Percentiles rank a stretch among this genome's conserved stretches.
phyloP scores from a whole-genome alignment of 1,140 invertebrate species.

The Hylyphantes graminicola region DNA sequence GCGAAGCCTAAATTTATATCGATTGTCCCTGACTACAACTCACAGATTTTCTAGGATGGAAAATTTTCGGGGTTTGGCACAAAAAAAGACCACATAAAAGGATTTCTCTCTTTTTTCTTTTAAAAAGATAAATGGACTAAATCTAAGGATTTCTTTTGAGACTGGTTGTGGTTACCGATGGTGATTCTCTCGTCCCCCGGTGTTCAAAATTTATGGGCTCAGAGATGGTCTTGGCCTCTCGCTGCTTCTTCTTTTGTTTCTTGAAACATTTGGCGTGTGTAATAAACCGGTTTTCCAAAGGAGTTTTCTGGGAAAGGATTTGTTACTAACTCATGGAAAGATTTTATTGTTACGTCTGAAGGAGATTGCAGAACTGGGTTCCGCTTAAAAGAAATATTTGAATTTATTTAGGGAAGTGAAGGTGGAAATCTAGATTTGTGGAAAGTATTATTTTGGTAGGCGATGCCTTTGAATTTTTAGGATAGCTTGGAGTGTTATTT shows the following conservation, averaged over 20 bases:
- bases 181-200: conserved; percentile 42
- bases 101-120: conserved; percentile 14
- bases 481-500: too few relatives aligned
- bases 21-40: conserved; percentile 29
- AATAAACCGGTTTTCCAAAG: conserved; percentile 22
- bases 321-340: conserved; percentile 2
- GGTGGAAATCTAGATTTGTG: too few relatives aligned
- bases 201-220: conserved; percentile 47
- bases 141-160: conserved; percentile 43
- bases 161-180: conserved; percentile 40
- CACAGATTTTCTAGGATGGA: conserved; percentile 7
- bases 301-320: conserved; percentile 19
- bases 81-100: conserved; percentile 10
- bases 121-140: conserved; percentile 50
- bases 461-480: too few relatives aligned
- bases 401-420: too few relatives aligned
- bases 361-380: too few relatives aligned
- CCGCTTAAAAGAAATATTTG: too few relatives aligned
- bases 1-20: conserved; percentile 3
- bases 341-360: background rate
- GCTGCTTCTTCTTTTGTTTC: conserved; percentile 21
- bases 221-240: background rate
- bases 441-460: too few relatives aligned
- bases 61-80: conserved; percentile 19
- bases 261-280: conserved; percentile 19